Percentiles rank a stretch among this genome's conserved stretches.
Conservation (phyloP, 1,140 invertebrate genomes). For the Octopus sinensis region DNA sequence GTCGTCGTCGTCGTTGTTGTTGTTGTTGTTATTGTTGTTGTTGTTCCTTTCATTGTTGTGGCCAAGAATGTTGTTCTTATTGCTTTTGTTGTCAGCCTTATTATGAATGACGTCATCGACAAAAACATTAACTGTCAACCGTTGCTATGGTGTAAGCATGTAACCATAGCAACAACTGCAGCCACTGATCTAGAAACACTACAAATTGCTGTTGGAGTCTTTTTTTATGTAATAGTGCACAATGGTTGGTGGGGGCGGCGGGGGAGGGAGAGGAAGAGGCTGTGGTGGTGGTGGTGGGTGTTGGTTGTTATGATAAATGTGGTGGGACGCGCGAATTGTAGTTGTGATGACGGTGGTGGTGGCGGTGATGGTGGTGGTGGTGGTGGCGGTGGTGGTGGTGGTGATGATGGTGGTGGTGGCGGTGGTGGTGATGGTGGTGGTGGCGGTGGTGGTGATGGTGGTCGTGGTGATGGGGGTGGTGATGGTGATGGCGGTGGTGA, state of each 20-base stretch:
- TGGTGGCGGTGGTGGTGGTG: not conserved
- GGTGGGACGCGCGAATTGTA: slow-evolving; percentile 4
- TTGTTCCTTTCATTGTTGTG: no score
- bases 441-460: not conserved
- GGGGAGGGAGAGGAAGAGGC: slow-evolving; percentile 2
- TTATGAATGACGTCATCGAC: no score
- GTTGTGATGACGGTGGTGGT: slow-evolving; percentile 14
- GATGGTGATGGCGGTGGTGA: not conserved
- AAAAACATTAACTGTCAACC: no score
- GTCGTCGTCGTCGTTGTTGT: no score
- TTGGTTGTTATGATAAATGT: not conserved
- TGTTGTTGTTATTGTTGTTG: not conserved
- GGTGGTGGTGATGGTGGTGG: not conserved
- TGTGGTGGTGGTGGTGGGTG: slow-evolving; percentile 11
- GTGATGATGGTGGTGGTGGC: not conserved
- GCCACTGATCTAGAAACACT: no score
- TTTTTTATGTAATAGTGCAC: no score
- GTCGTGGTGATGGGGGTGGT: not conserved
- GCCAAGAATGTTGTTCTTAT: no score
- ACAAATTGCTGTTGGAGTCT: no score
- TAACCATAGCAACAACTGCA: no score
- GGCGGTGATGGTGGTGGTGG: slow-evolving; percentile 13
- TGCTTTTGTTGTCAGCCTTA: no score
- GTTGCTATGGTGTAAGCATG: no score
- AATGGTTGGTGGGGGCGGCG: not conserved